A percentile compares a stretch with the other conserved stretches of the same genome.
phyloP scores from a whole-genome alignment of 37 sponge, comb jelly and placozoan genomes.

The Spongia lamella region DNA sequence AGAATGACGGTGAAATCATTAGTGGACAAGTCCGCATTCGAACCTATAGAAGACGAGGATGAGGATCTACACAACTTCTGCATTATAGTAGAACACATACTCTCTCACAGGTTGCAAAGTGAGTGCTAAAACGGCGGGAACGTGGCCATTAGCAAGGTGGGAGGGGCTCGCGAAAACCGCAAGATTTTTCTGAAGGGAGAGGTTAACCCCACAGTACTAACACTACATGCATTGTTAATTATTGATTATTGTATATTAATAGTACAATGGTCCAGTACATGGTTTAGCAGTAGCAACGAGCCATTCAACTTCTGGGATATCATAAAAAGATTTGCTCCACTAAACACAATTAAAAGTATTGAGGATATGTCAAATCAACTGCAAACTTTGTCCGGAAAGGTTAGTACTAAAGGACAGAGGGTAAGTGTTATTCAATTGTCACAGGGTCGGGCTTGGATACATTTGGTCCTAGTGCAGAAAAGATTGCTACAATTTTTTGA shows the following conservation, averaged over 20 bases:
- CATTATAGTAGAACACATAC: constrained; percentile 65
- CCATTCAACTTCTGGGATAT: constrained; percentile 43
- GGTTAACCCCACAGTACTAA: too few relatives aligned
- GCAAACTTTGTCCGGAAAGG: constrained; percentile 45
- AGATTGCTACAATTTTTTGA: constrained; percentile 53
- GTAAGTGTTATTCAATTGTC: too few relatives aligned
- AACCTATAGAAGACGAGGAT: constrained; percentile 67
- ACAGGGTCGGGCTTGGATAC: constrained; percentile 78
- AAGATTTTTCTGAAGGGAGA: too few relatives aligned
- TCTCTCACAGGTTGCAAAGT: constrained; percentile 67
- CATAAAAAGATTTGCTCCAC: constrained; percentile 41
- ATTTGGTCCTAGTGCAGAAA: constrained; percentile 75
- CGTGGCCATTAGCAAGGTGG: too few relatives aligned
- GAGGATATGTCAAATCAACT: constrained; percentile 71
- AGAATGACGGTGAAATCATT: constrained; percentile 85
- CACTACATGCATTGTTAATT: too few relatives aligned
- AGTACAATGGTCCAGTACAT: not conserved
- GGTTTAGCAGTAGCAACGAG: constrained; percentile 1
- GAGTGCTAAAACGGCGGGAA: not conserved
- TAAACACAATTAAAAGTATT: constrained; percentile 34
- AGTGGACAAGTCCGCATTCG: constrained; percentile 80
- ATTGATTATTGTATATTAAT: not conserved
- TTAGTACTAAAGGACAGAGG: constrained; percentile 7
- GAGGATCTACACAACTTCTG: constrained; percentile 74
- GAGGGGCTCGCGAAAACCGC: too few relatives aligned